Conservation (phyloP, 2,888 invertebrate genomes). For the Cantharis rufa region DNA sequence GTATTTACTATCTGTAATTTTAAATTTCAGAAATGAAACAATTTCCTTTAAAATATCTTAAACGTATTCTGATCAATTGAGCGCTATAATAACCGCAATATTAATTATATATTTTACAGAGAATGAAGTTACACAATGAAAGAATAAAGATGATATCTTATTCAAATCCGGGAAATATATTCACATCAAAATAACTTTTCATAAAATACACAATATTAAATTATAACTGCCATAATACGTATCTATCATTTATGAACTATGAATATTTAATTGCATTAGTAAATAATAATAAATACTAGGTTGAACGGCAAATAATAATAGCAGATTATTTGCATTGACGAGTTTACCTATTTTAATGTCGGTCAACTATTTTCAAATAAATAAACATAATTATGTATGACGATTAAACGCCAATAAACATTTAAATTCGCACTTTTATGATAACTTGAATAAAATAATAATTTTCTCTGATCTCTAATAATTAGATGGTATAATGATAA, state of each 20-base stretch:
- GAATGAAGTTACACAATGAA: not conserved
- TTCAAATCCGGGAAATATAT: not conserved
- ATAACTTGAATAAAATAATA: not conserved
- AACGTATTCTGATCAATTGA: not conserved
- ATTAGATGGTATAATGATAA: not conserved
- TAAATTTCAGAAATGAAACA: not conserved
- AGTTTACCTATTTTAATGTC: not conserved
- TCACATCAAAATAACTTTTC: not conserved
- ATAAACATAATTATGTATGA: not conserved
- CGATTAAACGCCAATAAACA: not conserved
- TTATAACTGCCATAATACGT: not conserved
- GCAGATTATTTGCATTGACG: not conserved
- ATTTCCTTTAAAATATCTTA: not conserved
- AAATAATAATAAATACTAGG: not conserved
- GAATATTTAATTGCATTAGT: not conserved
- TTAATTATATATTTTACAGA: not conserved
- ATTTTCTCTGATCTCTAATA: not conserved
- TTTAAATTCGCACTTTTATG: not conserved
- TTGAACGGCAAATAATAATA: not conserved
- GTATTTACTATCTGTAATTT: not conserved
- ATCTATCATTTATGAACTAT: not conserved
- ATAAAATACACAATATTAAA: not conserved
- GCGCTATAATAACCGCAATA: not conserved
- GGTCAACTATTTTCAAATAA: not conserved
- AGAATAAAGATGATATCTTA: not conserved